Base-by-base conservation (phyloP, 2,888 invertebrate species). In the Tetheella fluctuosa region DNA sequence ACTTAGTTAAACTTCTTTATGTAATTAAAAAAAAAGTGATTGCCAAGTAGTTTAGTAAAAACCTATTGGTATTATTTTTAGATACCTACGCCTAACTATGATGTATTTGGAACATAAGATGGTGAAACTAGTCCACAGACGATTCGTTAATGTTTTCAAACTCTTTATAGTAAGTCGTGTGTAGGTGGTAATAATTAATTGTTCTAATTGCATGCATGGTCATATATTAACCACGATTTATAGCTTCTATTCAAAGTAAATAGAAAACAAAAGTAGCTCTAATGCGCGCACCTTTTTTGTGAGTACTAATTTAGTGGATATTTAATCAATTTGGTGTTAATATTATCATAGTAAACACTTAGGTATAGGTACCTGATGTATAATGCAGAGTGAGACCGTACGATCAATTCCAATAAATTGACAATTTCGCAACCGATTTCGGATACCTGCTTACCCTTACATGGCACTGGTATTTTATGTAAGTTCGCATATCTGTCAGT, bases 381-480 rank as follows among this genome's bases (percentile, higher is more conserved):
- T 5, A 20, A 20, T 10, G 13, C 12, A 13, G 8, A 30, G 34
- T 48, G 8, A 20, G 20, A n/a, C 39, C 5, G n/a, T 20, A 20
- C 1, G 10, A 48, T 10, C 1, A 48, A 7, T 48, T 48, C 48
- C 17, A 48, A 48, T 48, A 48, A 48, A 48, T n/a, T 48, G 48
- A 8, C 7, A 20, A 48, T 48, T 10, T 48, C 48, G 48, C 48
- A 20, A 48, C 20, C 48, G 10, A 48, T 20, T 48, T 20, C 10
- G 20, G 48, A 20, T 2, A 48, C 48, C 10, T 48, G 48, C 13
- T 54, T 59, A 63, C 65, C 73, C 72, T 69, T 76, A 68, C 63
- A 79, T 64, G 69, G 74, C 57, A 57, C 58, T 57, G 30, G 70
- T 66, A 59, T 39, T 68, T 72, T 76, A 74, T 64, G 65, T 75